Evolutionary conservation across 2,797 vertebrate genomes (phyloP), one percentile per base, ranked within the genome.

Genomic region (Spheniscus humboldti): DNA sequence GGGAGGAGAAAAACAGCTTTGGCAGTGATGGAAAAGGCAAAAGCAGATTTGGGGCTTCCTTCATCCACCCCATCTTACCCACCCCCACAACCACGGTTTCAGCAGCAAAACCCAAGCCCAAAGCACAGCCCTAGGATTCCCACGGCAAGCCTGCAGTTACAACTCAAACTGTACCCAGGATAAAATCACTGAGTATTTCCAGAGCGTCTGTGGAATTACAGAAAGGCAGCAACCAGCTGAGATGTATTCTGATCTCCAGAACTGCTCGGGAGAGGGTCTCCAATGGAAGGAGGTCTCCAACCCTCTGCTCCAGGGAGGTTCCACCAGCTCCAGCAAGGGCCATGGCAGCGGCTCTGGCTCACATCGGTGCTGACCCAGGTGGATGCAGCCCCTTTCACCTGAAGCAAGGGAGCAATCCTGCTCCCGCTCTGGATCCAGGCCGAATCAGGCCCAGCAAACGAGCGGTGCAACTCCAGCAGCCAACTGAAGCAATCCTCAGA

Each of bases 301-400:
- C 28, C 39, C 56, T 30, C 43, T 57, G 81, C 50, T 64, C 60
- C 28, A 3, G 23, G 60, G 30, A 64, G 53, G 18, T 30, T 3
- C 76, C 47, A 50, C 31, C 79, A 47, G 59, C 33, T 50, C 37
- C 69, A 15, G 35, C 27, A 19, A 45, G 23, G 50, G 35, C 2
- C 1, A 41, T 0, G 25, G n/a, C 45, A n/a, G 64, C 7, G 4
- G 23, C 41, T 39, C 41, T 7, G 5, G 43, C 22, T 50, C 78
- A 7, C 24, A 0, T 2, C 0, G 0, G 2, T 5, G 52, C 76
- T 20, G 60, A 33, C 23, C 59, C 84, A 8, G 16, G 39, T 5
- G 62, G 57, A 12, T 37, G 11, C 73, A 78, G 50, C 67, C 9
- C 35, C 45, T 43, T 71, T 8, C 6, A 13, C 69, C 57, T 0